Percentiles rank a stretch among this genome's conserved stretches.
These are phyloP conservation scores for Crotalus helleri DNA, from an alignment of 2,113 vertebrate species.

Conservation along the genomic window DNA sequence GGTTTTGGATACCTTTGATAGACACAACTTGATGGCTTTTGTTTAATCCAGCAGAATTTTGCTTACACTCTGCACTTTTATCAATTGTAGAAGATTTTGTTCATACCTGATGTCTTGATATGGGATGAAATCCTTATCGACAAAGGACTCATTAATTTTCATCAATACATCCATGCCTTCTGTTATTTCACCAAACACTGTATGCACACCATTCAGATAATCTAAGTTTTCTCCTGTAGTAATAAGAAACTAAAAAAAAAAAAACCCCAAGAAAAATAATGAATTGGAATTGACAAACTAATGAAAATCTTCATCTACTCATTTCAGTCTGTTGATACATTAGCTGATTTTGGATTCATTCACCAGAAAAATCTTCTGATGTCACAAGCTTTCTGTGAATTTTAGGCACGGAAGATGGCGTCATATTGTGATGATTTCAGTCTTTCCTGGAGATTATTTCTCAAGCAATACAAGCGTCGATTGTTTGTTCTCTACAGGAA, in stretches of 20 bases:
- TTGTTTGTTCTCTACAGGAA: not conserved
- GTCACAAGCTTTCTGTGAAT: not conserved
- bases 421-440: not conserved
- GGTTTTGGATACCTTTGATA: not conserved
- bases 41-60: not conserved
- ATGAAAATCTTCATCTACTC: not conserved
- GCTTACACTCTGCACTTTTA: not conserved
- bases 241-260: conserved; percentile 85
- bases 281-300: not conserved
- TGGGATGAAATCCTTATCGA: conserved; percentile 92
- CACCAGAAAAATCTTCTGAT: not conserved
- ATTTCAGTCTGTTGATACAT: not conserved
- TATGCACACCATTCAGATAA: conserved; percentile 93
- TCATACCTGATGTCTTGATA: conserved; percentile 91
- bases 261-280: conserved; percentile 28
- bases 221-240: conserved; percentile 90
- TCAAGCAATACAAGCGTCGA: not conserved
- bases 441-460: not conserved
- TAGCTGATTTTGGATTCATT: not conserved
- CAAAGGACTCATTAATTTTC: conserved; percentile 93
- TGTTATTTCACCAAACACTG: conserved; percentile 94
- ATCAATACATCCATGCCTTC: conserved; percentile 91
- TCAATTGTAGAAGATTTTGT: not conserved
- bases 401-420: not conserved
- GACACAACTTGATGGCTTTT: not conserved